phyloP scores from a whole-genome alignment of 2,888 invertebrate species.

The Chalcosyrphus nemorum region DNA sequence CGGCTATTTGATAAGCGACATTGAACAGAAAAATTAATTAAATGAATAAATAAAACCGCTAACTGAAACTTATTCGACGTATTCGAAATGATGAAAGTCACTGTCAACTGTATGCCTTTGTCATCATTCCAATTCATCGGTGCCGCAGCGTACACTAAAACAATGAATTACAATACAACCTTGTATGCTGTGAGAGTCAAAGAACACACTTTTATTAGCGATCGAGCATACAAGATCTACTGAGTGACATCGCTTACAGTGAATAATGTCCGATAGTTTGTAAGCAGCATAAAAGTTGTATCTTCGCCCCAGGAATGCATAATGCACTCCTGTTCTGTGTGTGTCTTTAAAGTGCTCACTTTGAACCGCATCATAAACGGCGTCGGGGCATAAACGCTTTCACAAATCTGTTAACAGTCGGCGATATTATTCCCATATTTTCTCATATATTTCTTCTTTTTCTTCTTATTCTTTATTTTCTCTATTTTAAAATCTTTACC shows the following conservation, averaged over 20 bases:
- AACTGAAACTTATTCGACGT: neutral
- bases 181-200: constrained; percentile 30
- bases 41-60: neutral
- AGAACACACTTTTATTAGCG: constrained; percentile 47
- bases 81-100: neutral
- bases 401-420: constrained; percentile 82
- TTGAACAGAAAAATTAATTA: too few species aligned
- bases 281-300: constrained; percentile 57
- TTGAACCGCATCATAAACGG: constrained; percentile 70
- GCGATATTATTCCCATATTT: constrained; percentile 78
- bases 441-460: constrained; percentile 38
- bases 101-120: neutral
- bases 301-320: constrained; percentile 35
- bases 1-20: neutral
- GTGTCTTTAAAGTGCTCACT: constrained; percentile 60
- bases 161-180: constrained; percentile 69
- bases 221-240: constrained; percentile 42
- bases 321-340: constrained; percentile 28
- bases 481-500: constrained; percentile 64
- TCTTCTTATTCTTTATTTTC: constrained; percentile 44
- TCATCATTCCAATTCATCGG: constrained; percentile 38
- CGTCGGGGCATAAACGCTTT: constrained; percentile 74
- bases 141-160: constrained; percentile 42
- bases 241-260: constrained; percentile 57
- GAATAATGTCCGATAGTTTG: constrained; percentile 62